Percentiles rank a stretch among this genome's conserved stretches.
Evolutionary conservation across 2,797 vertebrate genomes (phyloP).

Genomic region (Atherinosoma microstoma): DNA sequence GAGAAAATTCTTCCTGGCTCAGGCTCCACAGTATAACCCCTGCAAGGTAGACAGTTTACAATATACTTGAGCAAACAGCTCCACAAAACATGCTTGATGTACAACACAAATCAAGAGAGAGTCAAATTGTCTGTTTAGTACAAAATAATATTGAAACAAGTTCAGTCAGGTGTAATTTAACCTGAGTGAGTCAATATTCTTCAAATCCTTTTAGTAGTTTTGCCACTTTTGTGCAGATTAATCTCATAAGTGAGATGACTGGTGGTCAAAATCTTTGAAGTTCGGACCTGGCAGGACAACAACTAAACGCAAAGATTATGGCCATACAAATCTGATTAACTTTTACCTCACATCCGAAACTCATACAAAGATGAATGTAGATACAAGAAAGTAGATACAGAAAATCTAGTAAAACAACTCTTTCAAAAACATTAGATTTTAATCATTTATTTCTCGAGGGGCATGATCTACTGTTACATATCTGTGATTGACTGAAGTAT

Average conservation of each 20-base stretch:
- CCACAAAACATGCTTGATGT: background rate
- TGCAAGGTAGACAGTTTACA: conserved; percentile 7
- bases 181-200: background rate
- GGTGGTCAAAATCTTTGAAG: conserved; percentile 49
- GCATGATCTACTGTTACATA: background rate
- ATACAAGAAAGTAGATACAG: background rate
- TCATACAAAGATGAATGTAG: conserved; percentile 6
- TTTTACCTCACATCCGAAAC: background rate
- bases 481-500: background rate
- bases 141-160: background rate
- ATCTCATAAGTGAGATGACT: conserved; percentile 38
- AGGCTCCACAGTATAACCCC: background rate
- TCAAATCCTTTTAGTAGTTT: conserved; percentile 17
- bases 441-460: background rate
- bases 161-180: conserved; percentile 15
- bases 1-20: conserved; percentile 26
- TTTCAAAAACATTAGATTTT: background rate
- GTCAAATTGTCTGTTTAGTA: conserved; percentile 3
- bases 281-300: conserved; percentile 42
- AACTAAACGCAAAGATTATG: conserved; percentile 24
- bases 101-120: background rate
- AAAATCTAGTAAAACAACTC: background rate
- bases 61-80: conserved; percentile 5
- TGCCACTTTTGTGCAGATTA: background rate
- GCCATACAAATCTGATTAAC: conserved; percentile 22